Percentiles rank a stretch among this genome's conserved stretches.
These are phyloP conservation scores for Callyntrura guangdongensis DNA, from an alignment of 2,888 invertebrate genomes.

Conservation along the genomic window DNA sequence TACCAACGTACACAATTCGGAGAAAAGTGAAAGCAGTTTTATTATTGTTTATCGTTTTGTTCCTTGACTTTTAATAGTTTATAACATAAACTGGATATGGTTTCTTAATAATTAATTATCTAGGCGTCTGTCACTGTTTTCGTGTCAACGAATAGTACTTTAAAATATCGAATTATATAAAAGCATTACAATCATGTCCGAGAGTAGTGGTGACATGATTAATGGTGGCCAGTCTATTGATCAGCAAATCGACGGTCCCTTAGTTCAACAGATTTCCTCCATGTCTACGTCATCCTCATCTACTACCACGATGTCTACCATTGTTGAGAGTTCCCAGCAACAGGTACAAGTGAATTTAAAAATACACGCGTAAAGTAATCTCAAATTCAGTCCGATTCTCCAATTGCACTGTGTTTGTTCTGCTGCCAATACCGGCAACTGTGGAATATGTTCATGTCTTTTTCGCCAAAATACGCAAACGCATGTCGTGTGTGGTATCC, in stretches of 20 bases:
- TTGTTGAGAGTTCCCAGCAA: constrained; percentile 53
- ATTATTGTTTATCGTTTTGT: constrained; percentile 5
- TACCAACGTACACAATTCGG: background rate
- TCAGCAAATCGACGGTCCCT: constrained; percentile 70
- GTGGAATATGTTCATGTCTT: constrained; percentile 71
- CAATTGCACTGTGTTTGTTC: background rate
- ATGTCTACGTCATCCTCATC: constrained; percentile 73
- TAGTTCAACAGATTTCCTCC: constrained; percentile 70
- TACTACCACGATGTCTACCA: constrained; percentile 44
- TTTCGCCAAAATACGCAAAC: constrained; percentile 55
- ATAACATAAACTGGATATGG: background rate
- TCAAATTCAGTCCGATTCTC: too few species aligned
- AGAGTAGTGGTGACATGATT: constrained; percentile 49
- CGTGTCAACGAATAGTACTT: background rate
- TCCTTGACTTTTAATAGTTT: background rate
- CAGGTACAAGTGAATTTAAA: too few species aligned
- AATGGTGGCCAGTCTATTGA: constrained; percentile 48
- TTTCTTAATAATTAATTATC: background rate
- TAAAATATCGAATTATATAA: constrained; percentile 16
- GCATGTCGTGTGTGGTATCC: constrained; percentile 56
- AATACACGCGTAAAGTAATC: too few species aligned
- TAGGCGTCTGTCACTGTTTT: background rate
- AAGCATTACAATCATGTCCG: constrained; percentile 71
- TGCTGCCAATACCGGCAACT: constrained; percentile 13
- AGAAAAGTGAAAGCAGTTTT: constrained; percentile 60